Percentiles rank a stretch among this genome's conserved stretches.
Conservation (phyloP, 1,140 invertebrate genomes). For the Drosophila nikananu region DNA sequence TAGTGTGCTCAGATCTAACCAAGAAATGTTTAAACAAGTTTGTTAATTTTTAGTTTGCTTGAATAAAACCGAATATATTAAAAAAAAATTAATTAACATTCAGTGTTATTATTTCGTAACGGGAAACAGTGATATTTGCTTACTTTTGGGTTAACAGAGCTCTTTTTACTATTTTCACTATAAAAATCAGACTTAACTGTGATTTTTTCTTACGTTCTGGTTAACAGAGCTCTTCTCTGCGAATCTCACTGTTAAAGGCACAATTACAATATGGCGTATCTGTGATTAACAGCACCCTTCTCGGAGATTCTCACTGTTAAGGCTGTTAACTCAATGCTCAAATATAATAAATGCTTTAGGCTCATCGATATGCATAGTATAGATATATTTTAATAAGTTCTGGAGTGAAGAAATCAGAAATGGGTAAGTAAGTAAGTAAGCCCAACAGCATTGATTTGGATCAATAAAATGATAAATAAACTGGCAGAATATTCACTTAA, state of each 20-base stretch:
- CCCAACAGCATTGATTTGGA: no score
- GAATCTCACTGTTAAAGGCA: background rate
- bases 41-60: slow-evolving; percentile 79
- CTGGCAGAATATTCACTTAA: no score
- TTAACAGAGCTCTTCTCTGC: background rate
- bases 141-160: background rate
- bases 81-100: background rate
- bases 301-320: background rate
- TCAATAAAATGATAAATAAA: no score
- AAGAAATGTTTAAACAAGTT: slow-evolving; percentile 71
- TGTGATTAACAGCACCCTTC: background rate
- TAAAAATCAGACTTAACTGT: background rate
- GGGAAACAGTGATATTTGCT: no score
- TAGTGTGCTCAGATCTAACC: slow-evolving; percentile 35
- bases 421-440: background rate
- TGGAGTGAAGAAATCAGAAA: background rate
- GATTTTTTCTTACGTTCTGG: background rate
- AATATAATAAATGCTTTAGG: background rate
- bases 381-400: no score
- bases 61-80: slow-evolving; percentile 64
- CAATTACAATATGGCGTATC: no score
- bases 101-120: background rate
- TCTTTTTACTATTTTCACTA: no score
- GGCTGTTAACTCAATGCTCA: background rate
- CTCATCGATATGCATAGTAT: no score